Conservation (phyloP, 1,140 invertebrate species). For the Drosophila dunni region DNA sequence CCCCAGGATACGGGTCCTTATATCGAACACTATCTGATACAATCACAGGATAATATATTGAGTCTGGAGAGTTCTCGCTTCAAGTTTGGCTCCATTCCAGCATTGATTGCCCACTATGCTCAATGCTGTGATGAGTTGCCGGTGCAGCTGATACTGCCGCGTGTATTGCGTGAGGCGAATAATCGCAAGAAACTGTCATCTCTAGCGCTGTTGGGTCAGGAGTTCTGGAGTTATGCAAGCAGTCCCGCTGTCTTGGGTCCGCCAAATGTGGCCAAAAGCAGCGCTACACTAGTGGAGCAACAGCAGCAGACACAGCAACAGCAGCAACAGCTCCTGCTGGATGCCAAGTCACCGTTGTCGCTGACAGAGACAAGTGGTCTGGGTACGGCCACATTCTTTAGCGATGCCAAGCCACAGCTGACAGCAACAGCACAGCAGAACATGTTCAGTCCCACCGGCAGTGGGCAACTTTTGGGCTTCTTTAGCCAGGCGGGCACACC, state of each 20-base stretch:
- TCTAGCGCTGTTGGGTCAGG: slow-evolving; percentile 95
- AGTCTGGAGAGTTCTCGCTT: slow-evolving; percentile 97
- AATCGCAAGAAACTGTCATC: slow-evolving; percentile 95
- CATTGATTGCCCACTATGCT: slow-evolving; percentile 96
- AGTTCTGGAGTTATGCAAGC: slow-evolving; percentile 96
- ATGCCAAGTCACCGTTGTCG: slow-evolving; percentile 83
- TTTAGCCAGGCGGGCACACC: slow-evolving; percentile 86
- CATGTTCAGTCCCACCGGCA: slow-evolving; percentile 78
- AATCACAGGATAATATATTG: slow-evolving; percentile 91
- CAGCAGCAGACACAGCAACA: slow-evolving; percentile 15
- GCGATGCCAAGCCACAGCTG: slow-evolving; percentile 55
- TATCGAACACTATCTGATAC: slow-evolving; percentile 98
- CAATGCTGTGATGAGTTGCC: slow-evolving; percentile 97
- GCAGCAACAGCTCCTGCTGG: slow-evolving; percentile 67
- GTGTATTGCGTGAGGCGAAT: slow-evolving; percentile 92
- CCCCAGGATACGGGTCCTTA: slow-evolving; percentile 94
- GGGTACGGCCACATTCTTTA: slow-evolving; percentile 79
- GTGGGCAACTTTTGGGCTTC: slow-evolving; percentile 62
- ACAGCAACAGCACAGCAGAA: slow-evolving; percentile 25
- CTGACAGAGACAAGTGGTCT: slow-evolving; percentile 80
- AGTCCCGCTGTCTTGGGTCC: slow-evolving; percentile 86
- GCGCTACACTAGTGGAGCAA: slow-evolving; percentile 51
- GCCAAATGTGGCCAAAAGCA: slow-evolving; percentile 14
- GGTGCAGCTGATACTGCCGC: slow-evolving; percentile 94
- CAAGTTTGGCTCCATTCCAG: slow-evolving; percentile 95